phyloP scores from a whole-genome alignment of 2,113 vertebrate genomes.

The Equus przewalskii region DNA sequence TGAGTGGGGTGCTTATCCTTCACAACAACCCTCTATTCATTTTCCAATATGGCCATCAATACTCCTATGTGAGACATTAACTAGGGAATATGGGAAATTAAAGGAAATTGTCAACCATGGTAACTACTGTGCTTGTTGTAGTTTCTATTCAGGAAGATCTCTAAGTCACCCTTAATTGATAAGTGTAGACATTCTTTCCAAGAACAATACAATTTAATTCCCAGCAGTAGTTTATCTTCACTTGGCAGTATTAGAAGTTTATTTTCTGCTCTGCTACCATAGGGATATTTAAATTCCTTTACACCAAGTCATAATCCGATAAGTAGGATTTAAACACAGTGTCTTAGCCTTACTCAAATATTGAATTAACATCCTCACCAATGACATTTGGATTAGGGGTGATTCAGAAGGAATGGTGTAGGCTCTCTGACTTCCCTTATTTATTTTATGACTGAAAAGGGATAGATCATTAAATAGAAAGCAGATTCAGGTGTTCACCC shows the following conservation, averaged over 20 bases:
- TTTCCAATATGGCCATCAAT: neutral
- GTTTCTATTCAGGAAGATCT: neutral
- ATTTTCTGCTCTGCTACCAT: neutral
- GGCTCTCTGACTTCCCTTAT: conserved; percentile 56
- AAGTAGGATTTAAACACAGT: conserved; percentile 27
- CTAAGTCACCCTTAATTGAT: neutral
- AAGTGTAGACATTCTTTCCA: neutral
- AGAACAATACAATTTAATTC: conserved; percentile 6
- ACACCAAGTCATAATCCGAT: neutral
- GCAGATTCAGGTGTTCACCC: conserved; percentile 40
- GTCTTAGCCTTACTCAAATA: conserved; percentile 62
- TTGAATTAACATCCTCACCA: neutral
- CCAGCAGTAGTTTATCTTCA: conserved; percentile 8
- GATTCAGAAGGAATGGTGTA: conserved; percentile 63
- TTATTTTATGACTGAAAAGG: conserved; percentile 64
- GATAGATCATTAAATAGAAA: conserved; percentile 48
- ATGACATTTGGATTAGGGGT: conserved; percentile 58
- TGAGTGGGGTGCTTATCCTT: neutral
- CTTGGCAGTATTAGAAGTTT: neutral
- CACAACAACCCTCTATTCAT: neutral
- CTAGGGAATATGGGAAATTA: neutral
- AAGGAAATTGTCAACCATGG: neutral
- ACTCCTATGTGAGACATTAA: neutral
- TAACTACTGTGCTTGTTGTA: neutral
- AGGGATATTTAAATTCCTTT: neutral